A percentile compares a stretch with the other conserved stretches of the same genome.
Evolutionary conservation across 2,888 invertebrate species (phyloP).

Genomic region (Eilema depressum): DNA sequence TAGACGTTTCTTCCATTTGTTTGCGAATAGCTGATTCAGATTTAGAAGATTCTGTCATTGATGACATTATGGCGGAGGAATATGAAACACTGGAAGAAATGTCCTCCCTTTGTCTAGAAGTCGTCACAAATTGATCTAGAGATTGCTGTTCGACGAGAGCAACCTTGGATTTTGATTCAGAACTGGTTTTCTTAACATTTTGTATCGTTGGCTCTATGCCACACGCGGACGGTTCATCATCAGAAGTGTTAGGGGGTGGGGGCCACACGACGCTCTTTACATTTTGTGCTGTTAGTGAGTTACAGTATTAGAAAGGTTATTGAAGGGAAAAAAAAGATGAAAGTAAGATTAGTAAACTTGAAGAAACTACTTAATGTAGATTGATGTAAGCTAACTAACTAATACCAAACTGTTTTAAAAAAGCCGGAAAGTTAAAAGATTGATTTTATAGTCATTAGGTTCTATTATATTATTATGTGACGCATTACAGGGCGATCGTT

Average conservation of each 20-base stretch:
- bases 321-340: slow-evolving; percentile 74
- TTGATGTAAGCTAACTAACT: slow-evolving; percentile 56
- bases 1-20: slow-evolving; percentile 70
- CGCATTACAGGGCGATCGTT: slow-evolving; percentile 69
- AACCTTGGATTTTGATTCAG: slow-evolving; percentile 49
- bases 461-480: slow-evolving; percentile 60
- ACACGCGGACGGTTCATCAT: slow-evolving; percentile 70
- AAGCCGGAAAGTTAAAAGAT: slow-evolving; percentile 68
- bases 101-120: slow-evolving; percentile 65
- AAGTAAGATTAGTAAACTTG: slow-evolving; percentile 76
- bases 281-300: slow-evolving; percentile 78
- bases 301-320: slow-evolving; percentile 59
- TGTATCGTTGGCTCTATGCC: slow-evolving; percentile 55
- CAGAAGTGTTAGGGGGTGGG: slow-evolving; percentile 76
- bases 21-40: slow-evolving; percentile 69
- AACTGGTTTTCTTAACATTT: slow-evolving; percentile 47
- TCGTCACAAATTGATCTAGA: slow-evolving; percentile 57
- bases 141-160: slow-evolving; percentile 55
- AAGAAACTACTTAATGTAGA: slow-evolving; percentile 59
- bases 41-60: slow-evolving; percentile 69
- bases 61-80: slow-evolving; percentile 68
- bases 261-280: slow-evolving; percentile 86
- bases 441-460: slow-evolving; percentile 51
- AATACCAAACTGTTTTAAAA: slow-evolving; percentile 57
- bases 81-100: slow-evolving; percentile 69